Conservation (phyloP, 1,140 invertebrate species). For the Popillia japonica region DNA sequence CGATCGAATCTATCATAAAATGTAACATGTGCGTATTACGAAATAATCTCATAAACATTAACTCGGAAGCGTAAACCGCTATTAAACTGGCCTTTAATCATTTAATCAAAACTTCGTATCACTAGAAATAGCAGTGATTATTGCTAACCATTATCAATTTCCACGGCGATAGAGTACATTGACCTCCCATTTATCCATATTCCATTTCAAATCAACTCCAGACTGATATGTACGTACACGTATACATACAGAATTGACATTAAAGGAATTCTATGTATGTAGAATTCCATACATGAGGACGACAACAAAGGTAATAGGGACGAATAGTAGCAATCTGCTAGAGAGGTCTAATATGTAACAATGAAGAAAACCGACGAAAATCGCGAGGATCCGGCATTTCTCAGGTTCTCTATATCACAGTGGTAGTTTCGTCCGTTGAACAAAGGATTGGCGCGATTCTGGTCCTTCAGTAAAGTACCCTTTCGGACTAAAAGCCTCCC, state of each 20-base stretch:
- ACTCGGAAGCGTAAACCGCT: too few species aligned
- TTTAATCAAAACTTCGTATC: too few species aligned
- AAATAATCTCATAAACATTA: too few species aligned
- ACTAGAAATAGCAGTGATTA: too few species aligned
- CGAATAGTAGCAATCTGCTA: too few species aligned
- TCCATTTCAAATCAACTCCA: background rate
- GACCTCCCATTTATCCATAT: background rate
- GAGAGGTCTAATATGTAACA: background rate
- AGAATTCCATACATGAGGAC: background rate
- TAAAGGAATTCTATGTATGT: background rate
- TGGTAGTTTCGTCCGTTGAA: background rate
- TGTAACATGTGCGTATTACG: too few species aligned
- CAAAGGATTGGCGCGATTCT: slow-evolving; percentile 30
- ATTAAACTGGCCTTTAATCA: too few species aligned
- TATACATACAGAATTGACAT: background rate
- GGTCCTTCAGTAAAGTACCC: slow-evolving; percentile 16
- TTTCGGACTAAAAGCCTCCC: background rate
- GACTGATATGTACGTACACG: background rate
- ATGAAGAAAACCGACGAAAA: background rate
- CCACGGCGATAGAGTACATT: background rate
- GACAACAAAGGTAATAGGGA: background rate
- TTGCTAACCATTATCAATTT: background rate
- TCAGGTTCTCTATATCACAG: background rate
- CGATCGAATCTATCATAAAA: too few species aligned
- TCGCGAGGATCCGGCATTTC: background rate